These are phyloP conservation scores for Apis dorsata DNA, from an alignment of 1,140 invertebrate species.

Conservation along the genomic window DNA sequence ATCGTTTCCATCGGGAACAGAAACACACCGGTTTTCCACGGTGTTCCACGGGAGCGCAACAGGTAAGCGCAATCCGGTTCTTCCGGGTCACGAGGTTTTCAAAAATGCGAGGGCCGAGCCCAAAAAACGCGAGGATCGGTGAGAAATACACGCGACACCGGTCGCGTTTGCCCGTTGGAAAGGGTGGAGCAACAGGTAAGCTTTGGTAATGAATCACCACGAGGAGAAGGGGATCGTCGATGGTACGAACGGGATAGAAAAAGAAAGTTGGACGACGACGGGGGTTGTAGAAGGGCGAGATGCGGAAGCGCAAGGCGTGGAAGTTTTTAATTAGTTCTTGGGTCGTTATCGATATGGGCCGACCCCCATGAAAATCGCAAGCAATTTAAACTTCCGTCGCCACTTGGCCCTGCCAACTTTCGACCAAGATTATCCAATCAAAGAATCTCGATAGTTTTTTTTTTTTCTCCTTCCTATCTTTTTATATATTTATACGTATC, in stretches of 20 bases:
- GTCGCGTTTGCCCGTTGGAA: not conserved
- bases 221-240: not conserved
- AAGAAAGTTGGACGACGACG: not conserved
- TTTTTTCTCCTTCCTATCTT: not conserved
- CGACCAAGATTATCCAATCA: conserved; percentile 36
- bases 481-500: not conserved
- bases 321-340: conserved; percentile 59
- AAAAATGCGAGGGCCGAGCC: too few species aligned
- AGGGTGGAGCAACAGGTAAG: conserved; percentile 51
- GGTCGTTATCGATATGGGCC: conserved; percentile 47
- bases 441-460: conserved; percentile 33
- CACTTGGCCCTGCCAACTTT: conserved; percentile 28
- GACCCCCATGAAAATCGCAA: conserved; percentile 34
- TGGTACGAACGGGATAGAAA: not conserved
- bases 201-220: conserved; percentile 22
- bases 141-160: not conserved
- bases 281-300: not conserved
- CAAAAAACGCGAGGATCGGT: not conserved
- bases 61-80: conserved; percentile 1
- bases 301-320: not conserved
- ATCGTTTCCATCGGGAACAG: not conserved
- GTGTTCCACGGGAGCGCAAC: conserved; percentile 11
- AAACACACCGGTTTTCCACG: too few species aligned
- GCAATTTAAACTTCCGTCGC: conserved; percentile 59
- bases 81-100: not conserved